Conservation (phyloP, 35 echinoderm and acorn worm genomes). For the Heliocidaris erythrogramma region DNA sequence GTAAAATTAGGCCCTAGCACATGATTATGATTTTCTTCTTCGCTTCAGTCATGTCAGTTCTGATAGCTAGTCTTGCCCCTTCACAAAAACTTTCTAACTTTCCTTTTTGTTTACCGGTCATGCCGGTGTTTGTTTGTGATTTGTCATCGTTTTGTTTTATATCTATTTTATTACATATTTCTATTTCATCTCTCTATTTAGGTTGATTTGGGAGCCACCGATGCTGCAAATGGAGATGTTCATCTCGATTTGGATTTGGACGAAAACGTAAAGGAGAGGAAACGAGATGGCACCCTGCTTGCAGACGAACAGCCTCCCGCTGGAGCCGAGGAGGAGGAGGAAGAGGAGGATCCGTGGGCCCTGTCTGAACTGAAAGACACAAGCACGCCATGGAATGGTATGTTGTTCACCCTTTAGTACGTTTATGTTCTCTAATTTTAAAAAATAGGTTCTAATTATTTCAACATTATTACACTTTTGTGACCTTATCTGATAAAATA, state of each 20-base stretch:
- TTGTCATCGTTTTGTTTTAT: background rate
- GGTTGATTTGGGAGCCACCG: conserved; percentile 30
- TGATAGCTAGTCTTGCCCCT: too few relatives aligned
- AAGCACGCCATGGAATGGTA: conserved; percentile 39
- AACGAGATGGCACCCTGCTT: conserved; percentile 27
- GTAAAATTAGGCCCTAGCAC: conserved; percentile 9
- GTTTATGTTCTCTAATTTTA: too few relatives aligned
- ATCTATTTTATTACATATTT: background rate
- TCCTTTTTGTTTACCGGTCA: background rate
- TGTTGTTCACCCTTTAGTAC: background rate
- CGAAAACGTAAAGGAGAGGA: background rate
- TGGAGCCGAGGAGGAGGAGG: conserved; percentile 22
- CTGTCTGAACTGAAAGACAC: conserved; percentile 43
- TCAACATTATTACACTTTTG: background rate
- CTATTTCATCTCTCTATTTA: background rate
- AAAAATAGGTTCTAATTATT: too few relatives aligned
- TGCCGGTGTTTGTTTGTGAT: background rate
- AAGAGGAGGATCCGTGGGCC: conserved; percentile 45
- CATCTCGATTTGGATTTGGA: conserved; percentile 21
- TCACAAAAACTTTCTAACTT: background rate
- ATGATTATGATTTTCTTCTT: background rate
- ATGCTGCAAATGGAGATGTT: conserved; percentile 20
- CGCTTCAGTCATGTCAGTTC: background rate
- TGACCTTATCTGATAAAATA: background rate
- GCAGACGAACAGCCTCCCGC: conserved; percentile 23